phyloP scores from a whole-genome alignment of 2,888 invertebrate species.

The Helobdella robusta region DNA sequence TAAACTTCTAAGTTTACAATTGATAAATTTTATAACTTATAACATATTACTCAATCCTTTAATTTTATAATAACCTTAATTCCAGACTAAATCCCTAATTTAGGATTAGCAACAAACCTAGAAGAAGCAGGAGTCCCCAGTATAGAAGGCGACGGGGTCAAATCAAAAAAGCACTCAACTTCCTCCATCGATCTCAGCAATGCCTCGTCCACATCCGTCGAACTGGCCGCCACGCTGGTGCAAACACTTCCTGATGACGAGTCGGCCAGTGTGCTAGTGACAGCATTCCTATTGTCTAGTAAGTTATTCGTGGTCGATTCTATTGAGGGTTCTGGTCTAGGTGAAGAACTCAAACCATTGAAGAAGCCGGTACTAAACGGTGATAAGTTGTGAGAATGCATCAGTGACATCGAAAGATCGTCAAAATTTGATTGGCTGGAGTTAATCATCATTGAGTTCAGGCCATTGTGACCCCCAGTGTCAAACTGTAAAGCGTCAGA shows the following conservation, averaged over 20 bases:
- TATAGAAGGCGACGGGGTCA: slow-evolving; percentile 3
- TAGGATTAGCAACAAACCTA: too few relatives aligned
- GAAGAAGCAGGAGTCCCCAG: too few relatives aligned
- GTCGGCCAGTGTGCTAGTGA: neutral
- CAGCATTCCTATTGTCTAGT: neutral
- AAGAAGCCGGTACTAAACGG: slow-evolving; percentile 3
- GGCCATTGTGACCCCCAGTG: slow-evolving; percentile 1
- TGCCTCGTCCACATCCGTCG: slow-evolving; percentile 11
- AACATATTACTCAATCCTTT: too few relatives aligned
- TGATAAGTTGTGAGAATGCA: slow-evolving; percentile 11
- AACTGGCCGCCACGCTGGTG: neutral
- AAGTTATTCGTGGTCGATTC: neutral
- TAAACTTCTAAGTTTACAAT: neutral
- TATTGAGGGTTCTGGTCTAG: neutral
- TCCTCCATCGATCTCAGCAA: slow-evolving; percentile 19
- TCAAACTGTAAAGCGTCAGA: neutral
- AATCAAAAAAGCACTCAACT: slow-evolving; percentile 18
- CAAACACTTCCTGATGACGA: slow-evolving; percentile 13
- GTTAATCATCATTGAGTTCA: slow-evolving; percentile 12
- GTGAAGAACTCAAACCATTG: neutral
- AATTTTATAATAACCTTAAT: too few relatives aligned
- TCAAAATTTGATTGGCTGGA: slow-evolving; percentile 10
- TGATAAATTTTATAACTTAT: neutral
- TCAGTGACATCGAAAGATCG: slow-evolving; percentile 4
- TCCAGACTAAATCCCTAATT: too few relatives aligned